Base-by-base conservation (phyloP, 1,140 invertebrate genomes). In the Heliconius himera region DNA sequence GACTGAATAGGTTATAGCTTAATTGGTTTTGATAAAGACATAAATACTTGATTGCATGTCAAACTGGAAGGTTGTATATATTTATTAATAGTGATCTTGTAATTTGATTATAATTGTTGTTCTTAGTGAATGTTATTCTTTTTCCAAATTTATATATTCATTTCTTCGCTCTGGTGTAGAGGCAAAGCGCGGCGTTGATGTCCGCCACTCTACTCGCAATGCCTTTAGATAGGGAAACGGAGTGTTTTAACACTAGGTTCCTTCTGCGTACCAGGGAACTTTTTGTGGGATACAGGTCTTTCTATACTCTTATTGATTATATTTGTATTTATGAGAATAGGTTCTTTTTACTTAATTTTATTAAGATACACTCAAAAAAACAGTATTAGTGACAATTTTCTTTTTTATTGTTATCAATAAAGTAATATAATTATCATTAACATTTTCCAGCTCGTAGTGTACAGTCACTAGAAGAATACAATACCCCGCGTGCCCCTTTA, bases 381-480 rank as follows among this genome's bases (percentile, higher is more conserved):
- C 38, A 41, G 4, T 51, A 51, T 6, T 51, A 51, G 18, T 51
- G 13, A 51, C 13, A 18, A 51, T 51, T 18, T 6, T 3, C 3
- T 56, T n/a, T 56, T 56, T n/a, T 20, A 22, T 11, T 22, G 22
- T 56, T 56, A 56, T 9, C 0, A 56, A 56, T 56, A 56, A 22
- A 51, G 16, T 1, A 18, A 22, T 66, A 1, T 60, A 60, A 22
- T 60, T 26, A 66, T 66, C 11, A 3, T 66, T 36, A 0, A 71
- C 3, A 29, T 72, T 73, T 90, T 86, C 20, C 85, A 93, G 91
- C 88, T 77, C 90, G 88, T 85, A 94, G 91, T 76, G 87, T 91
- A 20, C 90, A 92, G 72, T 90, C 91, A 66, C 73, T 94, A 82
- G 93, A 94, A 82, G 93, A 94, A 70, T 93, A 92, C 76, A 91